Evolutionary conservation across 2,888 invertebrate genomes (phyloP).

Genomic region (Cataglyphis rosenhaueri): DNA sequence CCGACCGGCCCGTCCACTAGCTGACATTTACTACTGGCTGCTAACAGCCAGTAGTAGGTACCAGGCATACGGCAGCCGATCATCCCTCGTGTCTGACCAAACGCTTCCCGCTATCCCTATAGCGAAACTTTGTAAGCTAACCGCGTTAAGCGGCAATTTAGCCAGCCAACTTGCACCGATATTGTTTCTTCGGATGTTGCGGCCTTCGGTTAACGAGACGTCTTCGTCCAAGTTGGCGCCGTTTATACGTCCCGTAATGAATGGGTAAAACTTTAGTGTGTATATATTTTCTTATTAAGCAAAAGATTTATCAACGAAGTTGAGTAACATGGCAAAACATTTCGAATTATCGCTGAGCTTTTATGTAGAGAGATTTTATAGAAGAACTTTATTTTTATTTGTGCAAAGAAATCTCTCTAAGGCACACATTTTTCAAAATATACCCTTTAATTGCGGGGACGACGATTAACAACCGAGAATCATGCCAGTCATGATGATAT

Average conservation of each 20-base stretch:
- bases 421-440: constrained; percentile 41
- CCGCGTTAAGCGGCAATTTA: constrained; percentile 39
- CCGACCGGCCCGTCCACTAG: constrained; percentile 10
- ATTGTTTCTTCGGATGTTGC: constrained; percentile 31
- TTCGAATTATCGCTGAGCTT: no score
- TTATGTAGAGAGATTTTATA: background rate
- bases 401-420: background rate
- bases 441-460: constrained; percentile 63
- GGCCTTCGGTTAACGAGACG: constrained; percentile 20
- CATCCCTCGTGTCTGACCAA: constrained; percentile 8
- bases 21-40: constrained; percentile 21
- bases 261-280: background rate
- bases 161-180: constrained; percentile 36
- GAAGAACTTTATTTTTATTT: background rate
- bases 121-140: constrained; percentile 42
- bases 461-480: constrained; percentile 70
- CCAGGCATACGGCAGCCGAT: constrained; percentile 22
- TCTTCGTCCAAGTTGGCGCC: constrained; percentile 29
- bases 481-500: constrained; percentile 45
- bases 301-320: background rate
- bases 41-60: constrained; percentile 28
- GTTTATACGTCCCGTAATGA: background rate
- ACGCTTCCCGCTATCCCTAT: background rate
- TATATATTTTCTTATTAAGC: constrained; percentile 1
- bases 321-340: background rate